Evolutionary conservation across 2,888 invertebrate genomes (phyloP).

Genomic region (Rutpela maculata): DNA sequence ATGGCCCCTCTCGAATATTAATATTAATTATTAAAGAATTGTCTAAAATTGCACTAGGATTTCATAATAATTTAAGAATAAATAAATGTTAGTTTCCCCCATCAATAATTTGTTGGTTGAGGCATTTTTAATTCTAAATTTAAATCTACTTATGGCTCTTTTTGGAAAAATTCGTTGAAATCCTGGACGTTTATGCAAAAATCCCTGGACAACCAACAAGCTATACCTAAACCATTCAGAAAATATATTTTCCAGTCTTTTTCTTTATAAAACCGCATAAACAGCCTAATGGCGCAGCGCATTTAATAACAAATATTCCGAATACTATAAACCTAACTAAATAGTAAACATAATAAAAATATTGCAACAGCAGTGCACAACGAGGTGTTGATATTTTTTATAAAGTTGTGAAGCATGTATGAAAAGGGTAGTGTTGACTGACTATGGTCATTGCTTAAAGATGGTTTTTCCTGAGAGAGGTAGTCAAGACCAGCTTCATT

Average conservation of each 20-base stretch:
- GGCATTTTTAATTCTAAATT: conserved; percentile 3
- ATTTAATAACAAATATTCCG: conserved; percentile 20
- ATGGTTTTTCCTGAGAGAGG: conserved; percentile 66
- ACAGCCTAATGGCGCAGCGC: conserved; percentile 24
- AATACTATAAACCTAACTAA: conserved; percentile 40
- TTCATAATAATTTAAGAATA: conserved; percentile 38
- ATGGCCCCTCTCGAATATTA: conserved; percentile 30
- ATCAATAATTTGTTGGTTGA: conserved; percentile 31
- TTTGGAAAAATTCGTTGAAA: conserved; percentile 36
- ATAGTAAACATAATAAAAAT: conserved; percentile 46
- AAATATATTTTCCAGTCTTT: conserved; percentile 39
- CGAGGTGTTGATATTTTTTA: conserved; percentile 30
- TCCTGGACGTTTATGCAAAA: conserved; percentile 33
- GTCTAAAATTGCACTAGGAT: conserved; percentile 37
- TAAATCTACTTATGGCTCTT: conserved; percentile 28
- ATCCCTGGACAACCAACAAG: conserved; percentile 36
- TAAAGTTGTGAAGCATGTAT: conserved; percentile 36
- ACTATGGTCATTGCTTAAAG: conserved; percentile 52
- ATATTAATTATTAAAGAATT: conserved; percentile 24
- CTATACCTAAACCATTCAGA: conserved; percentile 40
- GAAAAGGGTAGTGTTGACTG: conserved; percentile 32
- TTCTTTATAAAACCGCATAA: conserved; percentile 26
- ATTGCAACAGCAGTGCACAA: conserved; percentile 52
- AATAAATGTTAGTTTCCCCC: conserved; percentile 37
- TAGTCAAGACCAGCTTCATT: conserved; percentile 66